Evolutionary conservation across 2,888 invertebrate species (phyloP).

Genomic region (Cephus pulcher): DNA sequence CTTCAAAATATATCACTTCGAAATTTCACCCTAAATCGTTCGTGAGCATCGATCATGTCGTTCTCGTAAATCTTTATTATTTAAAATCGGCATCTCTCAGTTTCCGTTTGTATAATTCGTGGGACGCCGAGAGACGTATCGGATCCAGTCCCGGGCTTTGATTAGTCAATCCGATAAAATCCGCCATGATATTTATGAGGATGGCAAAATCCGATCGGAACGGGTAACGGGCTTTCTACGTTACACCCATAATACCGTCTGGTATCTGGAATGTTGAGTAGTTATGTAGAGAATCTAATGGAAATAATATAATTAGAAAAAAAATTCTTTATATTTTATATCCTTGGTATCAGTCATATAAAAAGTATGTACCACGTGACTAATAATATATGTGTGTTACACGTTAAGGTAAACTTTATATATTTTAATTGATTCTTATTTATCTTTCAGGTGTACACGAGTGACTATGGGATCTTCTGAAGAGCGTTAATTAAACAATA

Average conservation of each 20-base stretch:
- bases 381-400: not conserved
- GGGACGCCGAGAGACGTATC: constrained; percentile 12
- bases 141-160: constrained; percentile 21
- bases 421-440: not conserved
- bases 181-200: constrained; percentile 20
- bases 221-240: not conserved
- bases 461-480: not conserved
- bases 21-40: not conserved
- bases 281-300: not conserved
- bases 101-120: constrained; percentile 3
- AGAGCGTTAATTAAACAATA: constrained; percentile 24
- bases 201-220: constrained; percentile 4
- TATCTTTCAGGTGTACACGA: not conserved
- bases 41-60: not conserved
- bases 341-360: not conserved
- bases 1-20: not conserved
- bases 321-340: not conserved
- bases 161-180: constrained; percentile 25
- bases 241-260: not conserved
- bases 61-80: constrained; percentile 5
- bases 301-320: not conserved
- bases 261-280: not conserved
- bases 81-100: constrained; percentile 6
- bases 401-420: not conserved
- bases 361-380: not conserved